A percentile compares a stretch with the other conserved stretches of the same genome.
Conservation (phyloP, 2,113 vertebrate species). For the Crotalus horridus region DNA sequence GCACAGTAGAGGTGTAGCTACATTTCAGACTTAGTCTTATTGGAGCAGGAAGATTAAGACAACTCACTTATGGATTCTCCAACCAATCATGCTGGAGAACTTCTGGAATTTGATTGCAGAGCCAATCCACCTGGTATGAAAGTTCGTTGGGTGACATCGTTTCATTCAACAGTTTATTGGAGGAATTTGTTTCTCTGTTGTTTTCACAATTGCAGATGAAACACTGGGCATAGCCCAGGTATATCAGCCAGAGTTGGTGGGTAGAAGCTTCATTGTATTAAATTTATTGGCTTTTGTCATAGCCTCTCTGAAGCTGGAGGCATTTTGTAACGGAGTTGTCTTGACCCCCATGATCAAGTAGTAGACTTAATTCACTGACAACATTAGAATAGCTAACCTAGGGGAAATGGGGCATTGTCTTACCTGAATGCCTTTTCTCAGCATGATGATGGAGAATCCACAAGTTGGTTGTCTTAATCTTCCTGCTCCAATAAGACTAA, state of each 20-base stretch:
- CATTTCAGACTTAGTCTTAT: no score
- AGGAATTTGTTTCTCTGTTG: not conserved
- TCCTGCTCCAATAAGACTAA: no score
- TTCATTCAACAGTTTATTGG: slow-evolving; percentile 13
- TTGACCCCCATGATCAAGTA: not conserved
- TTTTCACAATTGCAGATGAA: slow-evolving; percentile 10
- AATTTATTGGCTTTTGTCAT: not conserved
- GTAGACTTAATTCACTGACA: not conserved
- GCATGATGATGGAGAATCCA: no score
- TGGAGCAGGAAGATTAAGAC: no score
- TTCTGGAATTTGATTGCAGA: not conserved
- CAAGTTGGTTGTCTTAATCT: no score
- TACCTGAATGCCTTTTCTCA: no score
- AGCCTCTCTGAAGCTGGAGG: not conserved
- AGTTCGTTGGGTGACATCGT: not conserved
- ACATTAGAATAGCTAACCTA: no score
- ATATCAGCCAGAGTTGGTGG: not conserved
- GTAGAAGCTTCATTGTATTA: not conserved
- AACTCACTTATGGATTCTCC: no score
- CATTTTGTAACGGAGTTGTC: not conserved
- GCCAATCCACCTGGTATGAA: not conserved
- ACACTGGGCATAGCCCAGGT: not conserved
- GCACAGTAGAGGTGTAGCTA: no score
- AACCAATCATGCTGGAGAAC: no score
- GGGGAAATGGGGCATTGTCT: no score